Conservation (phyloP, 2,888 invertebrate genomes). For the Bugula neritina region DNA sequence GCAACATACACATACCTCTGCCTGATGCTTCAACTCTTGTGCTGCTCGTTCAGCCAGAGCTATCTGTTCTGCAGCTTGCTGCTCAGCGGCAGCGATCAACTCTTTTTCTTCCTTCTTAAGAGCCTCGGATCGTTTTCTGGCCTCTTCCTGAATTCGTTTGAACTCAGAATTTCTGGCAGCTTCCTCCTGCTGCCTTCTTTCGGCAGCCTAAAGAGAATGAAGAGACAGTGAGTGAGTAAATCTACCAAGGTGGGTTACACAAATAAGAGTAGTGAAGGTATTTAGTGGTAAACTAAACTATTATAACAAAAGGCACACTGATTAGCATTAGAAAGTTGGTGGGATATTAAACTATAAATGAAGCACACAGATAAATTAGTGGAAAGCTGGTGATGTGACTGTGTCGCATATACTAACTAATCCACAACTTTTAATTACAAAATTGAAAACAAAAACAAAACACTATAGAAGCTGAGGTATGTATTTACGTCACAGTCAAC, state of each 20-base stretch:
- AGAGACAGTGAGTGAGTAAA: background rate
- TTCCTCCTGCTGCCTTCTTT: slow-evolving; percentile 19
- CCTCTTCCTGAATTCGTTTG: slow-evolving; percentile 20
- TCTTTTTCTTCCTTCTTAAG: slow-evolving; percentile 3
- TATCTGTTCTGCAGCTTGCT: slow-evolving; percentile 8
- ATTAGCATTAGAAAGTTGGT: no score
- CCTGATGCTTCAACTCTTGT: background rate
- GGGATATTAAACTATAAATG: no score
- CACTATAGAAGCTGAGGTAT: no score
- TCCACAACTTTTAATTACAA: no score
- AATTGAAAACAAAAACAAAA: no score
- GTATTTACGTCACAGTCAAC: no score
- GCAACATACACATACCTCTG: no score
- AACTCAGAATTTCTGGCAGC: slow-evolving; percentile 10
- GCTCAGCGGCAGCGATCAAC: background rate
- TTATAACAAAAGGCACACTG: no score
- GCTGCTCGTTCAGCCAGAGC: background rate
- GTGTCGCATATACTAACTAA: no score
- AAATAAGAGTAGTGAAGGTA: background rate
- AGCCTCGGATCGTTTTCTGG: background rate
- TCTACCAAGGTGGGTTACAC: background rate
- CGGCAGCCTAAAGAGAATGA: slow-evolving; percentile 7
- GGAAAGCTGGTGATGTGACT: no score
- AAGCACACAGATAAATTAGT: no score
- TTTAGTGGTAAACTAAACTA: background rate